Evolutionary conservation across 2,888 invertebrate genomes (phyloP).

Genomic region (Leptopilina drosophilae): DNA sequence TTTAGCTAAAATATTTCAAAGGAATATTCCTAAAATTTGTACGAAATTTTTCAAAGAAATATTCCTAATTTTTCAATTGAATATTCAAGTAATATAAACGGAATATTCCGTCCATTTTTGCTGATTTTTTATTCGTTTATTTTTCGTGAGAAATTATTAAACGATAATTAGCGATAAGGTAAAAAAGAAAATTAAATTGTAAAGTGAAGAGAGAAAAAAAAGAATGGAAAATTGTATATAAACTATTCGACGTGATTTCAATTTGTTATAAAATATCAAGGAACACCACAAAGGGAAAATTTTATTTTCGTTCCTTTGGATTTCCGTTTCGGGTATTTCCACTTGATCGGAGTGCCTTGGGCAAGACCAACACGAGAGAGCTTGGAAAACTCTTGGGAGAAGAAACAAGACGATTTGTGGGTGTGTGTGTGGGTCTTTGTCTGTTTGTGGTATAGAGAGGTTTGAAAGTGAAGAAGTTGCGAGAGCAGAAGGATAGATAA

Average conservation of each 20-base stretch:
- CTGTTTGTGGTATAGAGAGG: too few species aligned
- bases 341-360: slow-evolving; percentile 23
- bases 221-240: not conserved
- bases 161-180: too few species aligned
- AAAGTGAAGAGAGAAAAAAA: too few species aligned
- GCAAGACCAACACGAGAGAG: not conserved
- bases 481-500: slow-evolving; percentile 31
- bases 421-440: not conserved
- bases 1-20: too few species aligned
- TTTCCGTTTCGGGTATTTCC: slow-evolving; percentile 3
- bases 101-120: too few species aligned
- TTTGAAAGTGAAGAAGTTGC: slow-evolving; percentile 15
- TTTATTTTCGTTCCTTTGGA: slow-evolving; percentile 11
- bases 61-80: too few species aligned
- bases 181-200: too few species aligned
- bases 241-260: not conserved
- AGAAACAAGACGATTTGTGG: not conserved
- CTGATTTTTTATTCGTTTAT: too few species aligned
- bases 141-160: too few species aligned
- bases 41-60: too few species aligned
- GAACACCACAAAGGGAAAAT: not conserved
- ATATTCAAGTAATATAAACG: too few species aligned
- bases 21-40: too few species aligned
- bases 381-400: slow-evolving; percentile 17
- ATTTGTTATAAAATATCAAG: not conserved